phyloP scores from a whole-genome alignment of 2,797 vertebrate species.

The Echiichthys vipera region DNA sequence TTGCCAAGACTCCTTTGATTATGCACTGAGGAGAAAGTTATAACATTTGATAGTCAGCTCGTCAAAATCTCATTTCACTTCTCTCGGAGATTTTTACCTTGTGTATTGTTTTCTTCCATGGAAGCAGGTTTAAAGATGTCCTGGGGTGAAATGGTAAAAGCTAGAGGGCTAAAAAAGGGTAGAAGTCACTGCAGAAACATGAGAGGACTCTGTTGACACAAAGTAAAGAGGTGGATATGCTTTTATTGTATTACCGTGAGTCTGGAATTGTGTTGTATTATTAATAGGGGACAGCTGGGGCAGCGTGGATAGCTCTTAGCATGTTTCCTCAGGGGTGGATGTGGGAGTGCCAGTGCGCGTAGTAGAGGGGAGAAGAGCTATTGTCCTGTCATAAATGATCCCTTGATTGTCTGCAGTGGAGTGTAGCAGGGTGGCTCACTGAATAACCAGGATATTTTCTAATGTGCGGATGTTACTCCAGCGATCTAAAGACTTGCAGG shows the following conservation, averaged over 20 bases:
- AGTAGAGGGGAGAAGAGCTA: neutral
- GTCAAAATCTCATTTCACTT: constrained; percentile 2
- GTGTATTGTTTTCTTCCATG: constrained; percentile 6
- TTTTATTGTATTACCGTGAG: constrained; percentile 51
- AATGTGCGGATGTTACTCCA: neutral
- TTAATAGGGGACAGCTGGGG: constrained; percentile 75
- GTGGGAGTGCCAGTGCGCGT: constrained; percentile 24
- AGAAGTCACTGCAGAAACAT: constrained; percentile 34
- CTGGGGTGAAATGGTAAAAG: neutral
- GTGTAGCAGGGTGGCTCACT: neutral
- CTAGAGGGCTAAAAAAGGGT: neutral
- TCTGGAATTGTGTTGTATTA: constrained; percentile 70
- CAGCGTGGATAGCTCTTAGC: constrained; percentile 55
- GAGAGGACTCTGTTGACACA: constrained; percentile 39
- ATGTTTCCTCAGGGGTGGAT: constrained; percentile 40
- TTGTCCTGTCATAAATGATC: constrained; percentile 28
- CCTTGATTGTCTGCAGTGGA: constrained; percentile 22
- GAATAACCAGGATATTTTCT: neutral
- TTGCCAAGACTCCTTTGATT: neutral
- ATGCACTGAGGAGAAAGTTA: neutral
- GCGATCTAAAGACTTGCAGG: neutral
- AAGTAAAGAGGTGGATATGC: constrained; percentile 41
- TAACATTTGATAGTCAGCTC: neutral
- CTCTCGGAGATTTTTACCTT: constrained; percentile 7
- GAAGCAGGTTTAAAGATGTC: neutral